phyloP scores from a whole-genome alignment of 2,888 invertebrate species.

The Epiblema foenella region DNA sequence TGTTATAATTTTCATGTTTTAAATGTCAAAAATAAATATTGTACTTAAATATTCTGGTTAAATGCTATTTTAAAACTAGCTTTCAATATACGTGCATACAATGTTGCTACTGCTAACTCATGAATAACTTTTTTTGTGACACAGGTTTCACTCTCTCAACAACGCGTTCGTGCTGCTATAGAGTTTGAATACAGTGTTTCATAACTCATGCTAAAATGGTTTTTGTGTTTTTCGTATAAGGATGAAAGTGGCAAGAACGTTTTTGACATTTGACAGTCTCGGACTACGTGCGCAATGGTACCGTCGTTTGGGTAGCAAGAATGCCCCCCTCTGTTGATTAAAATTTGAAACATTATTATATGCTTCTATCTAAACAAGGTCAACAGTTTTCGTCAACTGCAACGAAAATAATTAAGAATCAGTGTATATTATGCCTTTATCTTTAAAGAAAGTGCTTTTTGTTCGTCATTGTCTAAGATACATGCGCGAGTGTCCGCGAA shows the following conservation, averaged over 20 bases:
- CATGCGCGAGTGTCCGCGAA: constrained; percentile 79
- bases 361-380: constrained; percentile 81
- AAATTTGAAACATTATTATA: constrained; percentile 85
- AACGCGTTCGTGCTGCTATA: constrained; percentile 44
- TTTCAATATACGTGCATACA: constrained; percentile 49
- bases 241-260: constrained; percentile 25
- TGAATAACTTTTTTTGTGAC: constrained; percentile 79
- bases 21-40: background rate
- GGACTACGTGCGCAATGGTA: constrained; percentile 45
- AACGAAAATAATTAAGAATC: constrained; percentile 80
- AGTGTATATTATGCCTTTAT: constrained; percentile 72
- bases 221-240: background rate
- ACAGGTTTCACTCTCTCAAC: constrained; percentile 44
- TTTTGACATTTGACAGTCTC: constrained; percentile 44
- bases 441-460: constrained; percentile 65
- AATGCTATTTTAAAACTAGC: background rate
- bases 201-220: constrained; percentile 34
- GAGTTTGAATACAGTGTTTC: constrained; percentile 36
- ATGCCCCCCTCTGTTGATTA: constrained; percentile 85
- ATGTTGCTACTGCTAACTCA: constrained; percentile 64
- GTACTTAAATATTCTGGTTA: background rate
- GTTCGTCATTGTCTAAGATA: constrained; percentile 66
- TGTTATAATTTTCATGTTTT: background rate
- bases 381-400: constrained; percentile 84
- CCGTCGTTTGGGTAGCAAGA: constrained; percentile 49